phyloP scores from a whole-genome alignment of 2,888 invertebrate genomes.

The Yponomeuta malinellus region DNA sequence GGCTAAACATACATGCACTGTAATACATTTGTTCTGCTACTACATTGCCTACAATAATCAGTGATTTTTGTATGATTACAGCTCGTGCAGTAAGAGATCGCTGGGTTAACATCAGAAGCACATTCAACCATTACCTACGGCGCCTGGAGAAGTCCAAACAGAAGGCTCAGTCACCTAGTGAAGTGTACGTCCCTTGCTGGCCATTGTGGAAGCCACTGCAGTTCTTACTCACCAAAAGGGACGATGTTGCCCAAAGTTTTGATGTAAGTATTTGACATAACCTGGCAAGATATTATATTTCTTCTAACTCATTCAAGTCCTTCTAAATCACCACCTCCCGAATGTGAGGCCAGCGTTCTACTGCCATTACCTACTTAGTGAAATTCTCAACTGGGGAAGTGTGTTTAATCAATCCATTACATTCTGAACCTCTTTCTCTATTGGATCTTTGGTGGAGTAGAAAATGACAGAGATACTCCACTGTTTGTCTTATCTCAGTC shows the following conservation, averaged over 20 bases:
- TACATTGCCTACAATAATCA: too few species aligned
- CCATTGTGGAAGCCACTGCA: constrained; percentile 63
- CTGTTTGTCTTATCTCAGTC: too few species aligned
- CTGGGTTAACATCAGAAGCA: constrained; percentile 67
- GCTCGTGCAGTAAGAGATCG: constrained; percentile 62
- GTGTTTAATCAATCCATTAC: too few species aligned
- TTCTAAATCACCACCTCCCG: neutral
- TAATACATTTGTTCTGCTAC: too few species aligned
- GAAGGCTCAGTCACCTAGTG: constrained; percentile 31
- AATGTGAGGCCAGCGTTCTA: neutral
- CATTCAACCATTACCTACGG: constrained; percentile 60
- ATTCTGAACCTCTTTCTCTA: too few species aligned
- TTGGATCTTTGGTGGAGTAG: too few species aligned
- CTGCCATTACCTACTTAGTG: too few species aligned
- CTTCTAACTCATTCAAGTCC: too few species aligned
- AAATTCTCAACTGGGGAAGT: too few species aligned
- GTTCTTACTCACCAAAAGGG: constrained; percentile 43
- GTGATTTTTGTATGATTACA: constrained; percentile 25
- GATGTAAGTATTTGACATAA: neutral
- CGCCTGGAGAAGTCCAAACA: constrained; percentile 50
- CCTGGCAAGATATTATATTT: too few species aligned
- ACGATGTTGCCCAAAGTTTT: neutral
- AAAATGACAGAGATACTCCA: too few species aligned
- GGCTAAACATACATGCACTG: too few species aligned
- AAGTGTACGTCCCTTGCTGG: constrained; percentile 62